Evolutionary conservation across 2,113 vertebrate genomes (phyloP).

Genomic region (Falcunculus frontatus): DNA sequence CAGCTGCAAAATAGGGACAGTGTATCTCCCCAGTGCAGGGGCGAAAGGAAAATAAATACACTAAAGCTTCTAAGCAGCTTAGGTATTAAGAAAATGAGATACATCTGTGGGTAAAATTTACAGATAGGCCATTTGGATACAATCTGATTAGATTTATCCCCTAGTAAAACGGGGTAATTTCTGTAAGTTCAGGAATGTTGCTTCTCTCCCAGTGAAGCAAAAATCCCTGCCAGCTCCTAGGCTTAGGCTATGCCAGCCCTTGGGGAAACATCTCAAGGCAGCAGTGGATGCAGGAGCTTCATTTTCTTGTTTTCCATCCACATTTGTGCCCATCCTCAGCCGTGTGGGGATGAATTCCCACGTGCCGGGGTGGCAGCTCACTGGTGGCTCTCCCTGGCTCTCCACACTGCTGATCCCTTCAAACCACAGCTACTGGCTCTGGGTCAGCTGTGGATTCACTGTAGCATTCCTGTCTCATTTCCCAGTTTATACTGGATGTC

Average conservation of each 20-base stretch:
- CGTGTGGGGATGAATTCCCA: rapidly evolving
- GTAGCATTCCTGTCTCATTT: neutral
- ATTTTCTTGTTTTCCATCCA: neutral
- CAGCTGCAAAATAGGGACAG: constrained; percentile 29
- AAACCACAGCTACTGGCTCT: neutral
- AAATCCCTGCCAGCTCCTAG: neutral
- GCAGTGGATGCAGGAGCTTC: neutral
- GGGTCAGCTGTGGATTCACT: neutral
- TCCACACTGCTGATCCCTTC: neutral
- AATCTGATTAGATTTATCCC: constrained; percentile 36
- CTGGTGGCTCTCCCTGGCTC: neutral
- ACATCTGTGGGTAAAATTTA: constrained; percentile 47
- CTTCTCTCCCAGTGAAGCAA: neutral
- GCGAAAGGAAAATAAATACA: constrained; percentile 48
- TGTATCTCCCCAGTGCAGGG: neutral
- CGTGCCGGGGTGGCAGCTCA: rapidly evolving
- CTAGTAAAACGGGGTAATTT: constrained; percentile 3
- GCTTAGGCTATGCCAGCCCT: neutral
- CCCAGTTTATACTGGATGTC: neutral
- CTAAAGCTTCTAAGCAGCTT: constrained; percentile 49
- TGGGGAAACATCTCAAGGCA: neutral
- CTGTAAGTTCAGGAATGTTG: neutral
- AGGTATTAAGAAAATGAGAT: constrained; percentile 52
- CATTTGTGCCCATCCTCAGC: rapidly evolving
- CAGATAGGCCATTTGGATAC: neutral